Conservation (phyloP, 2,797 vertebrate species). For the Rhinophrynus dorsalis region DNA sequence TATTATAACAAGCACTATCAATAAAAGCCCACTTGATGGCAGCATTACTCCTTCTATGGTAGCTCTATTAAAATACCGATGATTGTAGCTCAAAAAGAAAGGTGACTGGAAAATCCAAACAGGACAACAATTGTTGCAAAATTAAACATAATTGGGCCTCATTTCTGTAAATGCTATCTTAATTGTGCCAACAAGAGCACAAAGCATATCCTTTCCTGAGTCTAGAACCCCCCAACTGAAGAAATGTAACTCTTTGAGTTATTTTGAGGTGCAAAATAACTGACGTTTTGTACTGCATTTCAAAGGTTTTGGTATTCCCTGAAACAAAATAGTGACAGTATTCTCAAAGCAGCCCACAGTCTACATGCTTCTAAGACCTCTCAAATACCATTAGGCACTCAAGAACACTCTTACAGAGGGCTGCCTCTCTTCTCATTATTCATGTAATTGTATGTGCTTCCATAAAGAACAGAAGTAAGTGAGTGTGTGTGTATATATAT, state of each 20-base stretch:
- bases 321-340: neutral
- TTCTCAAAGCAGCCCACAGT: neutral
- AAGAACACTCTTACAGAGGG: neutral
- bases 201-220: neutral
- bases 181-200: conserved; percentile 4
- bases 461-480: too few relatives aligned
- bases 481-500: too few relatives aligned
- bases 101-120: conserved; percentile 18
- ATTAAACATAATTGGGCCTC: conserved; percentile 21
- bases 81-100: neutral
- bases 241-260: too few relatives aligned
- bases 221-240: too few relatives aligned
- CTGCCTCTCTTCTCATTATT: too few relatives aligned
- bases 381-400: conserved; percentile 20
- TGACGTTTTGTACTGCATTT: too few relatives aligned
- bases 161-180: conserved; percentile 3
- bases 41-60: conserved; percentile 8
- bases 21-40: conserved; percentile 15
- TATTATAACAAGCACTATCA: neutral
- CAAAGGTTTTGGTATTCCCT: too few relatives aligned
- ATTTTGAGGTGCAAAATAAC: too few relatives aligned
- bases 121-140: conserved; percentile 16
- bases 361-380: conserved; percentile 1
- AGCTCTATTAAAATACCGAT: neutral
- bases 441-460: too few relatives aligned